Base-by-base conservation (phyloP, 2,113 vertebrate species). In the human region DNA sequence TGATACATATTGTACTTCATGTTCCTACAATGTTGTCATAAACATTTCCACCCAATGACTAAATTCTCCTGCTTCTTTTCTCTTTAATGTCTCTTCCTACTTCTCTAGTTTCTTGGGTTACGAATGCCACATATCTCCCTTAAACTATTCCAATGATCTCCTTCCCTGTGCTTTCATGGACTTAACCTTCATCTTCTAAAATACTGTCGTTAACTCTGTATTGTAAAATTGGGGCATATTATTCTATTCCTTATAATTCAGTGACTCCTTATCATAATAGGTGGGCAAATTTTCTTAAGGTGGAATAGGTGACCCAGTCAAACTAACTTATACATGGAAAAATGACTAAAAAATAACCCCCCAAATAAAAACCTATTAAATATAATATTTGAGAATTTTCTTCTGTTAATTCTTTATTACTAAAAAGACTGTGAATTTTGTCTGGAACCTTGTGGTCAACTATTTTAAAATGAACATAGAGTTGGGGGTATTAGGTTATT, bases 351-450 rank as follows among this genome's bases (percentile, higher is more conserved):
- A 25, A 81, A 50, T 52, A 61, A 48, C 25, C 75, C 52, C 79
- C 76, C 89, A 97, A 94, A 97, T 97, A 16, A 84, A 48, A 95
- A 72, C 40, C 68, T 45, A 83, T 11, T 20, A 76, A 92, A 45
- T 23, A 13, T 94, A 98, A 90, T 70, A 85, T 85, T 59, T 50
- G 76, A 86, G 72, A 90, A 45, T 50, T 86, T 27, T 55, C n/a
- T 72, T 72, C n/a, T 18, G 30, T 80, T 18, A 30, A 38, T 6
- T 27, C 57, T 93, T 86, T 73, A 45, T 45, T 45, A 22, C 48
- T 85, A 80, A 85, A 87, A 72, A 52, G 61, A 68, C 52, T 11
- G 2, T 84, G n/a, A 72, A 70, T 32, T 86, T 92, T 40, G 14
- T 20, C 9, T 73, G 35, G 43, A 43, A 78, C 0, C 7, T 72